Evolutionary conservation across 2,888 invertebrate species (phyloP).

Genomic region (Sphaeridia pumilis): DNA sequence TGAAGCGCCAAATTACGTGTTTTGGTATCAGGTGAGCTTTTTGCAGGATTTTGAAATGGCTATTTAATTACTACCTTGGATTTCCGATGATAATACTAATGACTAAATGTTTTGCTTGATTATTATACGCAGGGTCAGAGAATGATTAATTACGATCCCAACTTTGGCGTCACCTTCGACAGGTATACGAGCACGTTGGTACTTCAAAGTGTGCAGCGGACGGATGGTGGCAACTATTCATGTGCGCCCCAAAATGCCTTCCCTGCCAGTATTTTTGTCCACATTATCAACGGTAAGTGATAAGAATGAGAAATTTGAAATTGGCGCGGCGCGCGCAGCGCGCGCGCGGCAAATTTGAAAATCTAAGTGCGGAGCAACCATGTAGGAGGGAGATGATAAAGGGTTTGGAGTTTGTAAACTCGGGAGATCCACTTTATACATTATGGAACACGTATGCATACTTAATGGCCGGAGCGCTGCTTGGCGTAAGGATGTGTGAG

Average conservation of each 20-base stretch:
- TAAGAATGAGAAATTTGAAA: no score
- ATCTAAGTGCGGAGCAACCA: no score
- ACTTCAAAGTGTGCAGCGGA: slow-evolving; percentile 45
- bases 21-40: slow-evolving; percentile 41
- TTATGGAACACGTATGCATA: no score
- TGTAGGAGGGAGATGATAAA: no score
- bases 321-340: no score
- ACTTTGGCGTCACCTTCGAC: slow-evolving; percentile 76
- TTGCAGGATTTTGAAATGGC: neutral
- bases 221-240: slow-evolving; percentile 71
- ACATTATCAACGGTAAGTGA: slow-evolving; percentile 72
- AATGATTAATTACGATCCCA: slow-evolving; percentile 79
- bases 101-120: neutral
- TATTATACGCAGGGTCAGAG: slow-evolving; percentile 43
- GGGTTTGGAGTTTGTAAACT: no score
- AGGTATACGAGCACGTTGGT: slow-evolving; percentile 45
- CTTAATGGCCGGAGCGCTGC: no score
- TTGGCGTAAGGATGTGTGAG: no score
- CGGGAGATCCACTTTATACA: no score
- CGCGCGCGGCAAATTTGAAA: no score
- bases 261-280: slow-evolving; percentile 74
- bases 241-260: slow-evolving; percentile 81
- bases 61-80: neutral
- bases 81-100: neutral
- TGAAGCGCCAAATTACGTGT: slow-evolving; percentile 40